Percentiles rank a stretch among this genome's conserved stretches.
Conservation (phyloP, 2,113 vertebrate genomes). For the Oplegnathus fasciatus region DNA sequence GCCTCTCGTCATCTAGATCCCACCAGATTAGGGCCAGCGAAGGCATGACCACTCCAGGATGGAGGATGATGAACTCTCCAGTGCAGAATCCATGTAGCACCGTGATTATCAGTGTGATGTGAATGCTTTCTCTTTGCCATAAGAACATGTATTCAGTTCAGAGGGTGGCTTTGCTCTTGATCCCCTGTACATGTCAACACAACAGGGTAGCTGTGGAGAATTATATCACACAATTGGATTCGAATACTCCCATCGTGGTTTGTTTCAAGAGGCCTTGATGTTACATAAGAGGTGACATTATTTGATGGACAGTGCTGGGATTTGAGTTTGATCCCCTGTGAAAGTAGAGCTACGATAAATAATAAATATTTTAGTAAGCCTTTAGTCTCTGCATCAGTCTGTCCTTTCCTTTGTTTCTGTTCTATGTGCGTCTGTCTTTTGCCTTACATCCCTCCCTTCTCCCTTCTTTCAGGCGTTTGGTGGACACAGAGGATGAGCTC, state of each 20-base stretch:
- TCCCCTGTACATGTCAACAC: conserved; percentile 63
- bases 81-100: conserved; percentile 45
- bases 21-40: conserved; percentile 70
- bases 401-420: neutral
- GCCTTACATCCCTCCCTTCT: neutral
- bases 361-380: conserved; percentile 33
- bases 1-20: conserved; percentile 63
- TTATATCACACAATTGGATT: conserved; percentile 70
- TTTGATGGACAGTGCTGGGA: conserved; percentile 48
- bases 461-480: conserved; percentile 86
- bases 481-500: conserved; percentile 98
- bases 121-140: conserved; percentile 49
- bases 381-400: conserved; percentile 18
- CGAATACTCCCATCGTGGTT: conserved; percentile 26
- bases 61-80: conserved; percentile 52
- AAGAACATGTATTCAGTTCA: conserved; percentile 55
- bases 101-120: conserved; percentile 49
- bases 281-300: conserved; percentile 62
- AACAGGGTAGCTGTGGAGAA: conserved; percentile 53
- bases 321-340: conserved; percentile 52
- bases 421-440: neutral
- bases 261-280: conserved; percentile 40
- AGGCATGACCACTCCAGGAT: conserved; percentile 54
- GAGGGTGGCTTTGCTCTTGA: conserved; percentile 68
- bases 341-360: conserved; percentile 39